Evolutionary conservation across 2,888 invertebrate species (phyloP).

Genomic region (Pristionchus fissidentatus): DNA sequence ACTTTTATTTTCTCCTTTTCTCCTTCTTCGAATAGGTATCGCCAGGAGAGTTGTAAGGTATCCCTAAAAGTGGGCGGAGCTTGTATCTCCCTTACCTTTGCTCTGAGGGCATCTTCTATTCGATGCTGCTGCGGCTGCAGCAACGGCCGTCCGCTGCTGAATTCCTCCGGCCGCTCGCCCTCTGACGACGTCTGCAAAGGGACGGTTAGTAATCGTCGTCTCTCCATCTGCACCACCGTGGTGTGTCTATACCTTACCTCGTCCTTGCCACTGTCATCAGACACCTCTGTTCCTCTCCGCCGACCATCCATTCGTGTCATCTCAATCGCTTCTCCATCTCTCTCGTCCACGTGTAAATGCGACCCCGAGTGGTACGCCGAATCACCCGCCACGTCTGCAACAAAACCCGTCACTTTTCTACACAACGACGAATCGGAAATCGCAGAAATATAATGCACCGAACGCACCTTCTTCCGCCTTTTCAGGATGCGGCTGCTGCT

Average conservation of each 20-base stretch:
- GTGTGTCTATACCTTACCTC: conserved; percentile 27
- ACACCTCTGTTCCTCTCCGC: conserved; percentile 17
- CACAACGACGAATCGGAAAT: neutral
- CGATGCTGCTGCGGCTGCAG: neutral
- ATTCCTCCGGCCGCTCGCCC: conserved; percentile 3
- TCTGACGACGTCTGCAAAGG: conserved; percentile 39
- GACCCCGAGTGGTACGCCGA: conserved; percentile 40
- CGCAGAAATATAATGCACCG: neutral
- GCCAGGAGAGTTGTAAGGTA: neutral
- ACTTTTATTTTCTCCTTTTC: too few species aligned
- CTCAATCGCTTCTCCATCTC: conserved; percentile 26
- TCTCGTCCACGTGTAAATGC: neutral
- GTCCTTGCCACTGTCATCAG: conserved; percentile 32
- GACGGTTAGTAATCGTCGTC: neutral
- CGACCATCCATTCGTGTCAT: conserved; percentile 10
- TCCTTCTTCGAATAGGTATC: too few species aligned
- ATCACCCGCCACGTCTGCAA: conserved; percentile 30
- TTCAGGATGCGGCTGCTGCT: neutral
- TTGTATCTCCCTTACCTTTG: neutral
- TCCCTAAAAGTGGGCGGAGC: neutral
- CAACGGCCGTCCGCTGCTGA: neutral
- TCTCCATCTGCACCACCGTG: neutral
- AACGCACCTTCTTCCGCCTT: conserved; percentile 16
- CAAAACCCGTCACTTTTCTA: neutral
- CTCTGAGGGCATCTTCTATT: conserved; percentile 38